phyloP scores from a whole-genome alignment of 2,888 invertebrate species.

The Synergus gifuensis region DNA sequence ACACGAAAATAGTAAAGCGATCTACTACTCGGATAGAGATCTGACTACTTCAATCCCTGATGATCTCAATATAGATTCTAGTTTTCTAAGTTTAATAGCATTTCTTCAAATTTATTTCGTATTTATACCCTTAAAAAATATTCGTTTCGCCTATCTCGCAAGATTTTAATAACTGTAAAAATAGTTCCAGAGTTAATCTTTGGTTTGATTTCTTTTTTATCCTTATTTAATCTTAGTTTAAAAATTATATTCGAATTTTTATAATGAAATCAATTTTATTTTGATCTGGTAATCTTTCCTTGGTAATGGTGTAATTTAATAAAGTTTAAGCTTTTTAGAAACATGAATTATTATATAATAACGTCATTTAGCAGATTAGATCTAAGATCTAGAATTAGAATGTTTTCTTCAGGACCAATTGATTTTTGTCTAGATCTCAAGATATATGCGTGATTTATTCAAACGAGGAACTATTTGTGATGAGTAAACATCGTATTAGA shows the following conservation, averaged over 20 bases:
- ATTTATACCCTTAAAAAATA: not conserved
- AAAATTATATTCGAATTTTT: no score
- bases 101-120: not conserved
- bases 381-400: no score
- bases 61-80: conserved; percentile 30
- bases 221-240: no score
- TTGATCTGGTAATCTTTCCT: no score
- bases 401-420: not conserved
- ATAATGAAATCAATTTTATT: no score
- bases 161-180: no score
- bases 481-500: conserved; percentile 9
- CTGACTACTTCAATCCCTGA: not conserved
- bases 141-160: not conserved
- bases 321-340: no score
- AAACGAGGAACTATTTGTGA: conserved; percentile 2
- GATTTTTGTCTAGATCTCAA: not conserved
- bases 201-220: no score
- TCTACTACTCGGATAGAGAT: conserved; percentile 7
- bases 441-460: not conserved
- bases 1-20: conserved; percentile 30
- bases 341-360: no score
- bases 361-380: no score
- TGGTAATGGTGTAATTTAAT: no score
- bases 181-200: no score
- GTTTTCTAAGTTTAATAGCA: conserved; percentile 1